Conservation (phyloP, 2,888 invertebrate genomes). For the Pinctada fucata region DNA sequence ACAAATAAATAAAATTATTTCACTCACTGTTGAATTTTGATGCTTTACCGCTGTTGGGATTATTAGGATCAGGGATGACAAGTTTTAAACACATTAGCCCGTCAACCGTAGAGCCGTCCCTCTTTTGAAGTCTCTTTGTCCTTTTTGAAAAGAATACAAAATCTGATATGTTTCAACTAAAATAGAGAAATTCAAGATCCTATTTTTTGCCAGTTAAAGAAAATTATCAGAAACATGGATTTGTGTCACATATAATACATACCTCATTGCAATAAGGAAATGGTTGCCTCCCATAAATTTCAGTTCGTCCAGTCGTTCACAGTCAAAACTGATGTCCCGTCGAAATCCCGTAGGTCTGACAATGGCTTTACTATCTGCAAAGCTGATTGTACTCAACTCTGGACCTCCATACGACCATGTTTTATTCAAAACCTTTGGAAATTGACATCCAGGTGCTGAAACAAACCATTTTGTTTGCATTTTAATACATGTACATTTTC, state of each 20-base stretch:
- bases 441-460: not conserved
- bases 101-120: not conserved
- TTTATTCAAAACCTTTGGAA: not conserved
- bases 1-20: not conserved
- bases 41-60: not conserved
- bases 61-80: not conserved
- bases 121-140: not conserved
- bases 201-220: too few relatives aligned
- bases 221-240: too few relatives aligned
- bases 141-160: not conserved
- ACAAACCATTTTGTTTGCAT: not conserved
- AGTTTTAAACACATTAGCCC: not conserved
- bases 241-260: not conserved
- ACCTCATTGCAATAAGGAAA: not conserved
- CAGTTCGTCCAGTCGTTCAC: slow-evolving; percentile 1
- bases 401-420: not conserved
- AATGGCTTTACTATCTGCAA: not conserved
- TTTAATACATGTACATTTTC: too few relatives aligned
- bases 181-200: not conserved
- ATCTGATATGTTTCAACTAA: not conserved
- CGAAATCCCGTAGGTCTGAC: not conserved
- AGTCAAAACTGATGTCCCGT: not conserved
- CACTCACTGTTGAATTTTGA: not conserved
- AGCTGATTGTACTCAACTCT: not conserved
- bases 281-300: not conserved